These are phyloP conservation scores for Phyto melanocephala DNA, from an alignment of 2,888 invertebrate species.

Conservation along the genomic window DNA sequence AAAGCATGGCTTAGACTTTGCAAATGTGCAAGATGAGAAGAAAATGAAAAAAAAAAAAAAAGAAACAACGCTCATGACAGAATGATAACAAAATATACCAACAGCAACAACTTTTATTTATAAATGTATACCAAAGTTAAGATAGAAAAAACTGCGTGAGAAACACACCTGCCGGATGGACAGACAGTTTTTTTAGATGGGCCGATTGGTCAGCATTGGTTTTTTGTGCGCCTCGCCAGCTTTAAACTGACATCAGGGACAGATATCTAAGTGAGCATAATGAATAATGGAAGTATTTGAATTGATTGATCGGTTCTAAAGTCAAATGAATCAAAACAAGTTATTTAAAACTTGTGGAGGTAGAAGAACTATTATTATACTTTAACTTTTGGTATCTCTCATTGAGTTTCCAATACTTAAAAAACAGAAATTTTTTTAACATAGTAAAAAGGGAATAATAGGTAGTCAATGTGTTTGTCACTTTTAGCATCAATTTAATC, in stretches of 20 bases:
- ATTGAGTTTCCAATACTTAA: too few species aligned
- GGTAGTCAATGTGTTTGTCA: too few species aligned
- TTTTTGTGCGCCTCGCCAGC: constrained; percentile 28
- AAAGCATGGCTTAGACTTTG: constrained; percentile 23
- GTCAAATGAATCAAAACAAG: too few species aligned
- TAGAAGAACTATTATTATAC: too few species aligned
- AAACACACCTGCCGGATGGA: constrained; percentile 69
- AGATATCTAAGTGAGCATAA: constrained; percentile 40
- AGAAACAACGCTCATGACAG: too few species aligned
- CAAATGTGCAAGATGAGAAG: constrained; percentile 23
- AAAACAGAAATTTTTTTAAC: too few species aligned
- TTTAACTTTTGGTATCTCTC: too few species aligned
- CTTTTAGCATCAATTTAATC: too few species aligned
- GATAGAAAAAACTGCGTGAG: constrained; percentile 65
- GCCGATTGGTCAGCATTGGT: neutral
- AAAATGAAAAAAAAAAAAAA: constrained; percentile 12
- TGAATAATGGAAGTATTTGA: constrained; percentile 5
- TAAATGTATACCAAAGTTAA: neutral
- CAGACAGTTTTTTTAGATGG: constrained; percentile 41
- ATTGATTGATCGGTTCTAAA: constrained; percentile 10
- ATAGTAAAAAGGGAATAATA: too few species aligned
- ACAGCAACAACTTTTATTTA: constrained; percentile 1
- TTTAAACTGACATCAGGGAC: constrained; percentile 35
- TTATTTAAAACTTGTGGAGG: too few species aligned
- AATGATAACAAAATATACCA: constrained; percentile 58